Conservation (phyloP, 2,113 vertebrate genomes). For the Sphaerodactylus townsendi region DNA sequence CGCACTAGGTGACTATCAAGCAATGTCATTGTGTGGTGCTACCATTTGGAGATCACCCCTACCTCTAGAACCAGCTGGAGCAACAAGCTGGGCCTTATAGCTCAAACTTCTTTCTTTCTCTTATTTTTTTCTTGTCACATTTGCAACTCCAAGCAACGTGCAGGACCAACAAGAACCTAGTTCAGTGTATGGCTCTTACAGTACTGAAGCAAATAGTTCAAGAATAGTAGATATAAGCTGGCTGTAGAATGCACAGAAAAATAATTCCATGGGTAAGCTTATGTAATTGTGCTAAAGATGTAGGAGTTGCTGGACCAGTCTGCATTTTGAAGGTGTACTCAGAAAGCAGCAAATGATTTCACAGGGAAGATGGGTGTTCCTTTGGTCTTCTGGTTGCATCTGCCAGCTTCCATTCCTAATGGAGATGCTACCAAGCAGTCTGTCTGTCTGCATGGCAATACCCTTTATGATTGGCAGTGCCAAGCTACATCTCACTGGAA, state of each 20-base stretch:
- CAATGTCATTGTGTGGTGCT: slow-evolving; percentile 13
- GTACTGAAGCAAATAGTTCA: slow-evolving; percentile 50
- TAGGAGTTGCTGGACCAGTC: slow-evolving; percentile 32
- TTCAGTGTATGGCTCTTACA: slow-evolving; percentile 3
- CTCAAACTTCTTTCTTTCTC: slow-evolving; percentile 44
- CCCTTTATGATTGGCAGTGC: neutral
- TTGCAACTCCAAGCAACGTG: slow-evolving; percentile 19
- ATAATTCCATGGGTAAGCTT: slow-evolving; percentile 3
- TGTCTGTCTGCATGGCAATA: neutral
- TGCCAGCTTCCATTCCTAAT: neutral
- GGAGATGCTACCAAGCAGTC: neutral
- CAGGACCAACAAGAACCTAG: slow-evolving; percentile 5
- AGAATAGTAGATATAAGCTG: slow-evolving; percentile 8
- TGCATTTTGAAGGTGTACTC: slow-evolving; percentile 13
- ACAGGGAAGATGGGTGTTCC: slow-evolving; percentile 30
- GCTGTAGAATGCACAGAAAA: slow-evolving; percentile 42
- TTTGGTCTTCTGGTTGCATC: slow-evolving; percentile 18
- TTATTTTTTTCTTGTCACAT: slow-evolving; percentile 42
- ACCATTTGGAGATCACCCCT: neutral
- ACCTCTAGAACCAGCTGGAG: neutral
- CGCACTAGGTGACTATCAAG: slow-evolving; percentile 2
- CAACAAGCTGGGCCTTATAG: slow-evolving; percentile 6
- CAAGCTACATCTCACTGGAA: slow-evolving; percentile 79
- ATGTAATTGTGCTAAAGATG: slow-evolving; percentile 35
- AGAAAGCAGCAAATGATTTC: slow-evolving; percentile 8